Conservation (phyloP, 2,797 vertebrate species). For the Rhabdophis nuchalis region DNA sequence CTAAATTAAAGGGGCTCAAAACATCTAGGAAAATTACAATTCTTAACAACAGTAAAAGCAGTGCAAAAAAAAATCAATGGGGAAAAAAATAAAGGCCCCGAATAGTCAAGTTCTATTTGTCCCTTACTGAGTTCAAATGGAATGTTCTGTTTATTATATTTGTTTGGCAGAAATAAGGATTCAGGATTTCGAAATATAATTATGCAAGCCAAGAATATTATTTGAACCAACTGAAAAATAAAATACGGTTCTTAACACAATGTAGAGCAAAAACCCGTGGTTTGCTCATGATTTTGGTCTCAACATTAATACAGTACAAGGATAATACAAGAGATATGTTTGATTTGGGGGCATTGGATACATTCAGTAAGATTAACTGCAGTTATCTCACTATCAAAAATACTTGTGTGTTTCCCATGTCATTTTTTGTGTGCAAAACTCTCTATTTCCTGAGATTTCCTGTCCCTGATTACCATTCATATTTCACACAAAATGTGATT, state of each 20-base stretch:
- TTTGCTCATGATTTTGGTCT: no score
- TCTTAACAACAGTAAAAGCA: neutral
- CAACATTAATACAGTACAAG: no score
- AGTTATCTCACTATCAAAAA: no score
- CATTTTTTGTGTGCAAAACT: no score
- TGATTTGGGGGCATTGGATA: no score
- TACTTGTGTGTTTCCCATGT: no score
- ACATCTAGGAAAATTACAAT: neutral
- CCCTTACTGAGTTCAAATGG: neutral
- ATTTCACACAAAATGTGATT: neutral
- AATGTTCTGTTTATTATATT: neutral
- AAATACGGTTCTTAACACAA: neutral
- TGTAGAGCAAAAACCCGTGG: neutral
- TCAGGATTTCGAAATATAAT: neutral
- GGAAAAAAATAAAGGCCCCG: neutral
- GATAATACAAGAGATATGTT: no score
- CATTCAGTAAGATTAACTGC: no score
- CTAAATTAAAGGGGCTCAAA: neutral
- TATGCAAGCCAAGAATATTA: no score
- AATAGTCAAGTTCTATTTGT: neutral
- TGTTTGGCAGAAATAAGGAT: neutral
- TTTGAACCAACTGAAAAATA: neutral
- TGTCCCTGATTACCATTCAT: neutral
- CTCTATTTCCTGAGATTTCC: no score
- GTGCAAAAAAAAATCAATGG: neutral